These are phyloP conservation scores for Zosterops borbonicus DNA, from an alignment of 2,113 vertebrate species.

Conservation along the genomic window DNA sequence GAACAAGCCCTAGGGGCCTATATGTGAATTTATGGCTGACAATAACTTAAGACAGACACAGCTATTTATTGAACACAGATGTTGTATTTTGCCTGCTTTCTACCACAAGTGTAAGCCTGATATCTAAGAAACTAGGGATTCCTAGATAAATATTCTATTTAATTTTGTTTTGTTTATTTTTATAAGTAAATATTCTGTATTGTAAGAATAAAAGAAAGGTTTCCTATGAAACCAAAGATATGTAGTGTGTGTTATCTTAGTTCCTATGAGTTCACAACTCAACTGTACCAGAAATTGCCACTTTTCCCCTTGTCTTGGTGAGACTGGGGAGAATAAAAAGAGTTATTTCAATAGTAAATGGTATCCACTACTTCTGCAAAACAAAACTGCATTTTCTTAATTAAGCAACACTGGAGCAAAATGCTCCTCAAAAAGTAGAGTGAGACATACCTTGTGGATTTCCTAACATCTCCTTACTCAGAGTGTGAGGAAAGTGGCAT, in stretches of 20 bases:
- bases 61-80: conserved; percentile 61
- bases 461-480: not conserved
- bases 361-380: not conserved
- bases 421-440: not conserved
- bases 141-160: not conserved
- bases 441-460: not conserved
- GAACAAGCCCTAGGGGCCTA: conserved; percentile 25
- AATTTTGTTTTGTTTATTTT: not conserved
- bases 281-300: not conserved
- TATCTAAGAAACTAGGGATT: not conserved
- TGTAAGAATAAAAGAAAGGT: not conserved
- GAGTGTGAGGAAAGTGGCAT: not conserved
- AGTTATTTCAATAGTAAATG: not conserved
- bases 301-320: not conserved
- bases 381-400: not conserved
- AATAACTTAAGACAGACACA: conserved; percentile 56
- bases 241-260: not conserved
- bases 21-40: conserved; percentile 58
- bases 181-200: not conserved
- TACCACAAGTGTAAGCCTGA: not conserved
- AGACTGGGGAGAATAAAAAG: not conserved
- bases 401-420: not conserved
- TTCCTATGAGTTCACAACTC: not conserved
- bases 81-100: conserved; percentile 41
- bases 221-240: not conserved